Conservation (phyloP, 2,113 vertebrate species). For the Lepus europaeus region DNA sequence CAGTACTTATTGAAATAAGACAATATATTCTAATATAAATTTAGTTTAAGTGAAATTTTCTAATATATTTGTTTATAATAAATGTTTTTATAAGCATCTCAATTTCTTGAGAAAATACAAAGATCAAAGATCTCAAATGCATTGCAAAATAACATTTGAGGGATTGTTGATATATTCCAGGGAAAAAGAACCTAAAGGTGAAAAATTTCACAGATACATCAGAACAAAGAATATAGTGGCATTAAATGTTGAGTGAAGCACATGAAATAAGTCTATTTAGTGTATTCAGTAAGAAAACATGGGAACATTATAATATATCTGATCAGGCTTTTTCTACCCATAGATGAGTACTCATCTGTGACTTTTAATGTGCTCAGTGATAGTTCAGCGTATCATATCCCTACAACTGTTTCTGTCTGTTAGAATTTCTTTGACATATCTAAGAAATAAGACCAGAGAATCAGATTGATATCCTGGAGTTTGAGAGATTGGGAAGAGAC, state of each 20-base stretch:
- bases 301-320: constrained; percentile 3
- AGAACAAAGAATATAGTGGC: not conserved
- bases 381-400: not conserved
- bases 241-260: constrained; percentile 16
- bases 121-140: not conserved
- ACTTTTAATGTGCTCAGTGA: not conserved
- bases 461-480: not conserved
- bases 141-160: constrained; percentile 54
- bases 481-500: constrained; percentile 8
- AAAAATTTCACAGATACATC: constrained; percentile 36
- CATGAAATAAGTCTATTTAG: not conserved
- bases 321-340: not conserved
- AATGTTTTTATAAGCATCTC: constrained; percentile 43
- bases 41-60: constrained; percentile 50
- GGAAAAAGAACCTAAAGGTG: not conserved
- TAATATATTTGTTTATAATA: constrained; percentile 1
- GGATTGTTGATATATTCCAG: not conserved
- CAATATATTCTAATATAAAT: constrained; percentile 39
- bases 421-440: not conserved
- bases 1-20: constrained; percentile 50
- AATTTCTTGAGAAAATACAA: constrained; percentile 27
- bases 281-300: not conserved
- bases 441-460: not conserved
- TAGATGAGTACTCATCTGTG: not conserved
- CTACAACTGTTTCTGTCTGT: not conserved